Percentiles rank a stretch among this genome's conserved stretches.
Evolutionary conservation across 2,113 vertebrate genomes (phyloP).

Genomic region (Rafetus swinhoei): DNA sequence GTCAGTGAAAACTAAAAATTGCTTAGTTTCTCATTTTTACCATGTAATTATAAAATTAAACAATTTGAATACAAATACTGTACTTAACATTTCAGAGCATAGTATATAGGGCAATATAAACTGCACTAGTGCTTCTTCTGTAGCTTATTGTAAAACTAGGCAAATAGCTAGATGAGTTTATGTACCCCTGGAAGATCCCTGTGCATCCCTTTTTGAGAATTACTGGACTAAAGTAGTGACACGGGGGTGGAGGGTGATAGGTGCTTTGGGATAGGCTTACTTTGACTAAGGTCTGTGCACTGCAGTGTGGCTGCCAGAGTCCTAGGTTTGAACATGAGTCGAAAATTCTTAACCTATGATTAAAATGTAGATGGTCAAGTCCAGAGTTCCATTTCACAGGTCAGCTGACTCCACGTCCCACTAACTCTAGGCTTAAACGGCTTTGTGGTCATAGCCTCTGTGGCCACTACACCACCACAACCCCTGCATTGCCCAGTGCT

Average conservation of each 20-base stretch:
- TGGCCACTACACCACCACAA: not conserved
- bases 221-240: not conserved
- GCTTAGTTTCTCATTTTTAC: too few species aligned
- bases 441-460: not conserved
- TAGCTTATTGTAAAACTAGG: too few species aligned
- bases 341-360: not conserved
- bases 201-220: too few species aligned
- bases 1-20: too few species aligned
- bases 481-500: not conserved
- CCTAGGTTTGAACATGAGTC: not conserved
- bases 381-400: not conserved
- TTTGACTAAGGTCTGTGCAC: not conserved
- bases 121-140: too few species aligned
- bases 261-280: not conserved
- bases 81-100: too few species aligned
- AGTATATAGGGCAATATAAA: too few species aligned
- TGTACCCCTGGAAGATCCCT: too few species aligned
- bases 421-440: not conserved
- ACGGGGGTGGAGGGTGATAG: not conserved
- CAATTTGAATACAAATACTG: too few species aligned
- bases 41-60: too few species aligned
- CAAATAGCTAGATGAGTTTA: too few species aligned
- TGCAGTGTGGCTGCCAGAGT: not conserved
- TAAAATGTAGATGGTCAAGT: not conserved
- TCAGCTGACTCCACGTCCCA: not conserved